A percentile compares a stretch with the other conserved stretches of the same genome.
Evolutionary conservation across 2,888 invertebrate species (phyloP).

Genomic region (Cloeon dipterum): DNA sequence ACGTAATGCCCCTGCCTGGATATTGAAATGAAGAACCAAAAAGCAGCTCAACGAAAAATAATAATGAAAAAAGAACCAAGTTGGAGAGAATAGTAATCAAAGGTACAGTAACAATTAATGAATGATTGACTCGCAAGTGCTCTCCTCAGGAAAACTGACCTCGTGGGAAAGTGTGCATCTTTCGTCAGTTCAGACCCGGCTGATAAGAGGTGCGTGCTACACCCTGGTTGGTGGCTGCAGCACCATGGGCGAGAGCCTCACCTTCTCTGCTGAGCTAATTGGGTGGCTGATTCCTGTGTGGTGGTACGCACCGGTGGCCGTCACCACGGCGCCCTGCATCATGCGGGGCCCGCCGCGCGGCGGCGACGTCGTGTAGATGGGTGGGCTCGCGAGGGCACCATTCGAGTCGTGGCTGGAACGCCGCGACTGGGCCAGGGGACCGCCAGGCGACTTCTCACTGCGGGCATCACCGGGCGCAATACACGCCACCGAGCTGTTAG

Average conservation of each 20-base stretch:
- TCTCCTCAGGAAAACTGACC: no score
- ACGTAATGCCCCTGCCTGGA: no score
- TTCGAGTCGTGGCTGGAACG: not conserved
- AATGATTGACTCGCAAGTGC: no score
- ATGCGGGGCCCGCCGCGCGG: not conserved
- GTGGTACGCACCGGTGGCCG: no score
- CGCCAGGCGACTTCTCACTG: not conserved
- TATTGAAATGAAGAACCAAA: no score
- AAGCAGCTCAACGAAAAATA: no score
- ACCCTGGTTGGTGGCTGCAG: conserved; percentile 1
- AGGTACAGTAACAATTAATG: no score
- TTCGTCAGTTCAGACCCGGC: no score
- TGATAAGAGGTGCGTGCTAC: not conserved
- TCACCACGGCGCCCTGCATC: not conserved
- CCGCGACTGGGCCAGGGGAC: not conserved
- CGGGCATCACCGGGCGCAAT: not conserved
- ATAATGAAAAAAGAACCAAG: no score
- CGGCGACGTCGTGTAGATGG: not conserved
- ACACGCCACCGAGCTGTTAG: conserved; percentile 2
- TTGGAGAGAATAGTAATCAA: no score
- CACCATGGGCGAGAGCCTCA: conserved; percentile 1
- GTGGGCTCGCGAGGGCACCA: not conserved
- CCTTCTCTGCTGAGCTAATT: conserved; percentile 1
- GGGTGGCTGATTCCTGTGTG: no score
- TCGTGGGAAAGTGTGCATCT: no score